Percentiles rank a stretch among this genome's conserved stretches.
phyloP scores from a whole-genome alignment of 2,888 invertebrate species.

The Salticus scenicus region DNA sequence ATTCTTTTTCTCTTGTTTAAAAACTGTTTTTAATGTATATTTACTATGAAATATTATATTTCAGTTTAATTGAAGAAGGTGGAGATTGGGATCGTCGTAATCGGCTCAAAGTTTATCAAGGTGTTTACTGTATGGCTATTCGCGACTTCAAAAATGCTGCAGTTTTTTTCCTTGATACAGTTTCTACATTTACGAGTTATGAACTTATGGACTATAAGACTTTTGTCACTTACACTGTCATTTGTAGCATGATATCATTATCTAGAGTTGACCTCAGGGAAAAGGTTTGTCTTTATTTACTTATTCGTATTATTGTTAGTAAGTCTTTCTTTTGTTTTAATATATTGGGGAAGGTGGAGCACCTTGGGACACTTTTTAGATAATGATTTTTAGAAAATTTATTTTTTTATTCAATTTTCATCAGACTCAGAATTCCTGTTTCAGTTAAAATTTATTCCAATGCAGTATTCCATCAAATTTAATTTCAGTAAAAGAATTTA shows the following conservation, averaged over 20 bases:
- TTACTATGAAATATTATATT: too few species aligned
- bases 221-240: constrained; percentile 86
- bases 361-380: too few species aligned
- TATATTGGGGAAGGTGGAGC: too few species aligned
- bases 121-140: constrained; percentile 95
- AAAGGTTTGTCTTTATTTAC: constrained; percentile 78
- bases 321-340: neutral
- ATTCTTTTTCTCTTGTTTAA: too few species aligned
- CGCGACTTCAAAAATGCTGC: constrained; percentile 97
- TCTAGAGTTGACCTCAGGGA: constrained; percentile 86
- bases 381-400: too few species aligned
- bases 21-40: too few species aligned
- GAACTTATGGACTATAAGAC: constrained; percentile 98
- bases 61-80: constrained; percentile 90
- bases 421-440: too few species aligned
- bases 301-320: too few species aligned
- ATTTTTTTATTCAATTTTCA: too few species aligned
- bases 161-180: constrained; percentile 95
- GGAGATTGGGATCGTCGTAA: constrained; percentile 99
- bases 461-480: too few species aligned
- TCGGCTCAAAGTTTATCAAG: constrained; percentile 88
- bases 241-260: constrained; percentile 87
- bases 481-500: too few species aligned
- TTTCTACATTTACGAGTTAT: constrained; percentile 99
- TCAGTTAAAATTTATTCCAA: too few species aligned